phyloP scores from a whole-genome alignment of 2,888 invertebrate genomes.

The Meganola albula region DNA sequence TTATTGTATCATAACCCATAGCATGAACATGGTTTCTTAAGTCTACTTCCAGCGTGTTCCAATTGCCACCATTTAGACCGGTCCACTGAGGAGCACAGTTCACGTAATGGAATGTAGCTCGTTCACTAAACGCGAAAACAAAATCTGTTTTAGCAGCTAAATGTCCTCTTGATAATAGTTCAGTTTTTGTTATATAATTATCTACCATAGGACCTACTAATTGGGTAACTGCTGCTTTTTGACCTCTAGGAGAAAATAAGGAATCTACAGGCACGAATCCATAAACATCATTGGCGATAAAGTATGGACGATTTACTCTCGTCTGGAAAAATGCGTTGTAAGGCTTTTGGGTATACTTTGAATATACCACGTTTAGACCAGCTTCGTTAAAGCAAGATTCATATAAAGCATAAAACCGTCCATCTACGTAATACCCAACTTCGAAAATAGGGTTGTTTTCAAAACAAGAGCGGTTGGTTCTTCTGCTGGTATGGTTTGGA shows the following conservation, averaged over 20 bases:
- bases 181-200: conserved; percentile 55
- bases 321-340: conserved; percentile 62
- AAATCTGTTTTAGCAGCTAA: conserved; percentile 81
- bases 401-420: conserved; percentile 50
- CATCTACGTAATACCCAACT: conserved; percentile 54
- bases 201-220: conserved; percentile 43
- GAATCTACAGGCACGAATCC: conserved; percentile 42
- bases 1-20: conserved; percentile 46
- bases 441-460: conserved; percentile 46
- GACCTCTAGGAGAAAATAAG: conserved; percentile 51
- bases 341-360: conserved; percentile 60
- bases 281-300: conserved; percentile 46
- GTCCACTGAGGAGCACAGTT: conserved; percentile 85
- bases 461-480: conserved; percentile 50
- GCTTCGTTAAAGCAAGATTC: conserved; percentile 60
- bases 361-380: conserved; percentile 44
- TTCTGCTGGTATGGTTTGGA: conserved; percentile 44
- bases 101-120: conserved; percentile 80
- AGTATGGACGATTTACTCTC: conserved; percentile 53
- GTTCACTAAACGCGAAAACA: conserved; percentile 76
- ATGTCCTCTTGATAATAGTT: conserved; percentile 79
- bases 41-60: conserved; percentile 74
- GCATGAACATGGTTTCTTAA: conserved; percentile 53
- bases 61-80: conserved; percentile 78
- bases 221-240: conserved; percentile 42